Evolutionary conservation across 2,888 invertebrate species (phyloP).

Genomic region (Aplocera efformata): DNA sequence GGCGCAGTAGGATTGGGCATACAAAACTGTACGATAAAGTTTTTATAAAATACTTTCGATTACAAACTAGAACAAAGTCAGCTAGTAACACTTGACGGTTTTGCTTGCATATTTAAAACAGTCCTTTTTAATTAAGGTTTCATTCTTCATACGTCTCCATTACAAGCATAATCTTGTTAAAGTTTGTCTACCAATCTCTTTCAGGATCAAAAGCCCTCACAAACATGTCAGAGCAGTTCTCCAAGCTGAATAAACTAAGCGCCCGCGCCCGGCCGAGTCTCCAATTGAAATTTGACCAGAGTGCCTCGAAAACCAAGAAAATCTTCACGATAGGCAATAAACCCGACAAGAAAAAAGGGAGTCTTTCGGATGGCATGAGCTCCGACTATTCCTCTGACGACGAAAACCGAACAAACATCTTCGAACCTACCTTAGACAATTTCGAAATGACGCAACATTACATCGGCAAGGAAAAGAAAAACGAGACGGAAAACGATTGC

Average conservation of each 20-base stretch:
- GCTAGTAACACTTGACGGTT: too few relatives aligned
- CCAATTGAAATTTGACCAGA: conserved; percentile 71
- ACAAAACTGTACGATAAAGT: too few relatives aligned
- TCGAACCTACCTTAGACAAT: conserved; percentile 74
- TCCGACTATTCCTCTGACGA: conserved; percentile 79
- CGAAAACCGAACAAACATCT: conserved; percentile 70
- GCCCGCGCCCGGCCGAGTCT: conserved; percentile 76
- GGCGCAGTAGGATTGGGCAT: too few relatives aligned
- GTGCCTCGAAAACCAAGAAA: conserved; percentile 63
- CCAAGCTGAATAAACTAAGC: conserved; percentile 88
- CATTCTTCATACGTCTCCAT: too few relatives aligned
- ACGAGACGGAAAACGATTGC: conserved; percentile 59
- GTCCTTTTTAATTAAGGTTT: too few relatives aligned
- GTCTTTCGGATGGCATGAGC: conserved; percentile 83
- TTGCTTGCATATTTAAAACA: too few relatives aligned
- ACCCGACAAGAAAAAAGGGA: conserved; percentile 81
- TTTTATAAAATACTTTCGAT: too few relatives aligned
- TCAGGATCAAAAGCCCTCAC: conserved; percentile 91
- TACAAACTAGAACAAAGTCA: too few relatives aligned
- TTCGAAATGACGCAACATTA: conserved; percentile 75
- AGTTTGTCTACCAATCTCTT: too few relatives aligned
- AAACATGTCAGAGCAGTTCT: conserved; percentile 93
- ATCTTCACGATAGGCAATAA: conserved; percentile 76
- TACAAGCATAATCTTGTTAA: too few relatives aligned
- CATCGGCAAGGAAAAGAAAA: conserved; percentile 56